Evolutionary conservation across 2,797 vertebrate genomes (phyloP), one percentile per base, ranked within the genome.

Genomic region (Myoxocephalus aenaeus): DNA sequence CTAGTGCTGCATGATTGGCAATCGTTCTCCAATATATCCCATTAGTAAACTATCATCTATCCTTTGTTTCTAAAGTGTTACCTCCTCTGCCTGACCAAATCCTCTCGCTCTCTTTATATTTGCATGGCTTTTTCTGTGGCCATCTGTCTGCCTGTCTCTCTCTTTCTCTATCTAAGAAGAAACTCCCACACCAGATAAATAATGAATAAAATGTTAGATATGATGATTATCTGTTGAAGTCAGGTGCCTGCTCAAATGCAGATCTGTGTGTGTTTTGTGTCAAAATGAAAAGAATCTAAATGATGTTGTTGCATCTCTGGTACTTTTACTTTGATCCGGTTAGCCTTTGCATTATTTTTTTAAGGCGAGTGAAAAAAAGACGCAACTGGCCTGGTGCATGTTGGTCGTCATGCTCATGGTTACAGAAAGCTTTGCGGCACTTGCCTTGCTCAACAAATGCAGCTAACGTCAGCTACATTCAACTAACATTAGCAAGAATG

Each of bases 121-220:
- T 68, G 22, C 38, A 59, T 73, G 38, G 36, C 12, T 42, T 32
- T 61, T 18, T 77, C 38, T 54, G 38, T n/a, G 22, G 27, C 59
- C 9, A 42, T 79, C 51, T 54, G 51, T 54, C 13, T 27, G 22
- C 22, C 25, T 5, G 5, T 25, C 2, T n/a, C 17, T 57, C 44
- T 44, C 1, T 17, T 13, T 22, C 32, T 68, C 36, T 42, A 34
- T 34, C 12, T 17, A 12, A 57, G 54, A 46, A 70, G 27, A 58
- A 70, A 70, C 67, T 70, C 53, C 1, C 53, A 68, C 34, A 38
- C 29, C 12, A 66, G 18, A 36, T n/a, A 66, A 51, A 51, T 3
- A 58, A 67, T 36, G 2, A 36, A 63, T 32, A 25, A 36, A 79
- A 67, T 22, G 12, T 20, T 34, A 15, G 17, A 25, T 53, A 22